Evolutionary conservation across 2,797 vertebrate genomes (phyloP), one percentile per base, ranked within the genome.

Genomic region (Sparus aurata): DNA sequence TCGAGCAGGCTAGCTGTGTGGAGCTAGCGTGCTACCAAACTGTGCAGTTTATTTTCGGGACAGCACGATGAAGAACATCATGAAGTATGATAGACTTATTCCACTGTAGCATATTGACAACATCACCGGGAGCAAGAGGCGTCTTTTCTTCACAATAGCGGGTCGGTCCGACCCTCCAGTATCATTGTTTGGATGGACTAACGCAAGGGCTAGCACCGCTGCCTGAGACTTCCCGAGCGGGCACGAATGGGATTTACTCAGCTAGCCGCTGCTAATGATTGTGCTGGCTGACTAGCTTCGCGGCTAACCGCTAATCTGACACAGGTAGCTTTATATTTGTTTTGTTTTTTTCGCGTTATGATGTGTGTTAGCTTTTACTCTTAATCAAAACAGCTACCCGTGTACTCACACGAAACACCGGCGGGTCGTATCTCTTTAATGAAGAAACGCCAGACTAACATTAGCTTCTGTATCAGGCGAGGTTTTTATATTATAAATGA

Each of bases 291-390:
- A 86, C 55, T 91, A 90, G 90, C 90, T 83, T 69, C 72, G 79
- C 55, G 68, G 93, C 90, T 93, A 94, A 92, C 93, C 90, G 91
- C 91, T 79, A 77, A 23, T 69, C 80, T 82, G 84, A 90, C 79
- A 80, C 77, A 92, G 92, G 92, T 93, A 92, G 69, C 82, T 16
- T 54, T 46, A 16, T 41, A 46, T 72, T 67, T 82, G 67, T 81
- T 79, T 82, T 27, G 3, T 6, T 34, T 80, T 15, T 41, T 27
- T 57, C 22, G 2, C 82, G 41, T 76, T 70, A 53, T 79, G 13
- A 23, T 30, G 2, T 71, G 38, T 81, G n/a, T 43, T 82, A 6
- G 12, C 16, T 11, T 47, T 73, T 15, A 53, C 5, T 46, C 0
- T 43, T 50, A 3, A 27, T 10, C 10, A 8, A 43, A 75, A 30